Evolutionary conservation across 2,113 vertebrate genomes (phyloP).

Genomic region (Aphelocoma coerulescens): DNA sequence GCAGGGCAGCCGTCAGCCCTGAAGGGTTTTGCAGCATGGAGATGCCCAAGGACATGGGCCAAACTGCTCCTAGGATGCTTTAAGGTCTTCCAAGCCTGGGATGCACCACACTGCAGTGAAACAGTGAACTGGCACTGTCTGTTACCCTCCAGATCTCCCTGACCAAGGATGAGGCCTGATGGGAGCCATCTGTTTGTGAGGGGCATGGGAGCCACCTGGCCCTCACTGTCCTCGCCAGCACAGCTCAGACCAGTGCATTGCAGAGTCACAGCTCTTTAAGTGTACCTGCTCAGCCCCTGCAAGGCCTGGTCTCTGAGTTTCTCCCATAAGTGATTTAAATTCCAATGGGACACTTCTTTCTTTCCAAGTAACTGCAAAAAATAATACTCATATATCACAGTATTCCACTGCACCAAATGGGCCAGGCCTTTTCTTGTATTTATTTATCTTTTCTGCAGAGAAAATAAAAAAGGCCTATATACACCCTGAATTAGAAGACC

Average conservation of each 20-base stretch:
- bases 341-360: not conserved
- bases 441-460: not conserved
- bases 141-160: accelerated
- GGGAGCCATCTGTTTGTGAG: accelerated
- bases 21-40: accelerated
- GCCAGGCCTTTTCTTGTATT: not conserved
- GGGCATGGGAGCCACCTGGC: accelerated
- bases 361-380: not conserved
- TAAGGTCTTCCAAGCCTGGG: not conserved
- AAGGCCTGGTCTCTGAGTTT: not conserved
- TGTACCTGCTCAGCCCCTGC: too few species aligned
- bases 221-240: not conserved
- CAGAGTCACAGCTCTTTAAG: accelerated
- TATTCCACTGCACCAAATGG: not conserved
- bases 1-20: not conserved
- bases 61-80: not conserved
- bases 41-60: not conserved
- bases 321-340: not conserved
- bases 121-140: not conserved
- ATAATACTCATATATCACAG: not conserved
- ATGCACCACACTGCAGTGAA: not conserved
- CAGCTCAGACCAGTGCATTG: accelerated
- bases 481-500: not conserved
- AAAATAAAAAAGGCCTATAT: not conserved
- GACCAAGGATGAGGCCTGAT: too few species aligned